Evolutionary conservation across 1,140 invertebrate genomes (phyloP).

Genomic region (Rhagoletis pomonella): DNA sequence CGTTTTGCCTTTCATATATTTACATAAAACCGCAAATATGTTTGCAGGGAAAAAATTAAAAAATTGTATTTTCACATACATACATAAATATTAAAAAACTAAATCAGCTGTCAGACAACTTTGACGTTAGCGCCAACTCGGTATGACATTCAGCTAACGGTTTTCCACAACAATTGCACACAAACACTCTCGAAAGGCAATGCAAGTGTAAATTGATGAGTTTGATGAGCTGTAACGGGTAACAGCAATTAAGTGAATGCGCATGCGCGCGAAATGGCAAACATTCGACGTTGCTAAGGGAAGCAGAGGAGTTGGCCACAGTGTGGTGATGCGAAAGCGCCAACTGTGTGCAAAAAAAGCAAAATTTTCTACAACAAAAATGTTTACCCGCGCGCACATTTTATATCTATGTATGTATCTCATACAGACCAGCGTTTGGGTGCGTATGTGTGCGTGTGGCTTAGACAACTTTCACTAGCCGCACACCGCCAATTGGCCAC

Average conservation of each 20-base stretch:
- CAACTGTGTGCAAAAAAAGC: too few species aligned
- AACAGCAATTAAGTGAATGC: slow-evolving; percentile 28
- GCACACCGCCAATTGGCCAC: not conserved
- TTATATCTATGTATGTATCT: not conserved
- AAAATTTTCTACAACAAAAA: not conserved
- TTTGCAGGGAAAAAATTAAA: not conserved
- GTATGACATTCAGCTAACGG: not conserved
- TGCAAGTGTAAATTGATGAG: not conserved
- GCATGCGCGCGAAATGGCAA: slow-evolving; percentile 7
- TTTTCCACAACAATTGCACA: not conserved
- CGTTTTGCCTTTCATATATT: slow-evolving; percentile 20
- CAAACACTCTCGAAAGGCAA: not conserved
- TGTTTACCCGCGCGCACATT: not conserved
- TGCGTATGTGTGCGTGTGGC: not conserved
- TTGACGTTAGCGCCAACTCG: slow-evolving; percentile 5
- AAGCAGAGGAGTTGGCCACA: not conserved
- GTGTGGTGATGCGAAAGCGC: not conserved
- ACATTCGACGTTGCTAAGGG: not conserved
- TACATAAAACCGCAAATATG: slow-evolving; percentile 2
- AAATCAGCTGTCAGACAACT: slow-evolving; percentile 36
- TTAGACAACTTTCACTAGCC: slow-evolving; percentile 42
- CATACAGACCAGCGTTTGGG: not conserved
- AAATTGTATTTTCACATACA: not conserved
- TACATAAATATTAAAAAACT: not conserved
- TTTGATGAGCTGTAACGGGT: not conserved